Conservation (phyloP, 2,797 vertebrate genomes). For the Liparis tanakae region DNA sequence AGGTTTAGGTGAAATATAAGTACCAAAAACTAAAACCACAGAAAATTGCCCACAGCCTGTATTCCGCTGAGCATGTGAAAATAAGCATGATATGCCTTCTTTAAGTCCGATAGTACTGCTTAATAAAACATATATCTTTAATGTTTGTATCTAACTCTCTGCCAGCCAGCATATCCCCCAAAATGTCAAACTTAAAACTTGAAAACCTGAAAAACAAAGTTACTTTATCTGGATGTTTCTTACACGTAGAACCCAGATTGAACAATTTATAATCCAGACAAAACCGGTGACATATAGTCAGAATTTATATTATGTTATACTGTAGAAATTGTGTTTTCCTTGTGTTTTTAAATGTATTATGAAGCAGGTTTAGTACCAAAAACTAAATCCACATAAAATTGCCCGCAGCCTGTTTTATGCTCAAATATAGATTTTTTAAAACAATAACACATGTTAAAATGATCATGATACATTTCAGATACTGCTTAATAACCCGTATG, state of each 20-base stretch:
- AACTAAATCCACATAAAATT: background rate
- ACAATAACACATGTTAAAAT: background rate
- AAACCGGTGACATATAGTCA: background rate
- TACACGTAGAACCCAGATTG: too few relatives aligned
- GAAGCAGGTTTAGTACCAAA: background rate
- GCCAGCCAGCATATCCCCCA: background rate
- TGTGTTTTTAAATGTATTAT: background rate
- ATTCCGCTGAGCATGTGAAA: background rate
- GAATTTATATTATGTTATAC: background rate
- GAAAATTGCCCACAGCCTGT: background rate
- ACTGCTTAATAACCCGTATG: background rate
- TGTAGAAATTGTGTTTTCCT: background rate
- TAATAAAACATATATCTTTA: background rate
- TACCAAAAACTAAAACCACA: background rate
- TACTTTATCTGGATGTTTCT: background rate
- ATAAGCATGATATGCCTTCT: background rate
- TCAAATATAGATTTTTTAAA: background rate
- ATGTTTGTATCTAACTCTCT: slow-evolving; percentile 14
- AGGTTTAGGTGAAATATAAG: background rate
- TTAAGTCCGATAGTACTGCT: background rate
- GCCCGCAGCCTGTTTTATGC: background rate
- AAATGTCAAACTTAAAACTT: background rate
- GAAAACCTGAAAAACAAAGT: slow-evolving; percentile 4
- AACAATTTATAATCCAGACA: background rate
- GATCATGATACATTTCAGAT: background rate